Evolutionary conservation across 1,140 invertebrate species (phyloP), one percentile per base, ranked within the genome.

Genomic region (Delia radicum): DNA sequence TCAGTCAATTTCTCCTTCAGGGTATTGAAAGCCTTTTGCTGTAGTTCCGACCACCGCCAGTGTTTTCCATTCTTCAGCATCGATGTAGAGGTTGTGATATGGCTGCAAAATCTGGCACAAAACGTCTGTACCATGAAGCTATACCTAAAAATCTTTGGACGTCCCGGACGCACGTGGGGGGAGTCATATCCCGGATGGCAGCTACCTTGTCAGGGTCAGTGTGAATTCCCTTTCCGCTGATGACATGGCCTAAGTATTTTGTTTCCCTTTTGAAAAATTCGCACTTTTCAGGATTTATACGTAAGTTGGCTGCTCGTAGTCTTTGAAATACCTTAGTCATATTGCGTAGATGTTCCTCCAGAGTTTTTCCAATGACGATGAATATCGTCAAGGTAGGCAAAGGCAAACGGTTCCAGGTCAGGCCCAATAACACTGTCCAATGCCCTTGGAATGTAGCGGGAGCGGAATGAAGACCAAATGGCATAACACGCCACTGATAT

Each of bases 101-200:
- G n/a, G n/a, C n/a, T n/a, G n/a, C n/a, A n/a, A n/a, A n/a, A n/a
- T n/a, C n/a, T n/a, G n/a, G n/a, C n/a, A n/a, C n/a, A n/a, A n/a
- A n/a, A n/a, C n/a, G n/a, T n/a, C n/a, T n/a, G n/a, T n/a, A n/a
- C n/a, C n/a, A n/a, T n/a, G n/a, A n/a, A 0, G 77, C 65, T 28
- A 87, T 76, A 0, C 86, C 87, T 8, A 87, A 33, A 74, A 87
- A 87, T 18, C 77, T 31, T 4, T 24, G 31, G 2, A 72, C n/a
- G 8, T 46, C 21, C 4, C 79, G 81, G 0, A 77, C 6, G 28
- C 77, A 62, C 24, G 3, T 33, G 8, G 77, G 78, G 5, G 29
- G 37, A 3, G 27, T 69, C 5, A 77, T 73, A 1, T 48, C 24
- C 12, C 42, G n/a, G 8, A 79, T 76, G 3, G 77, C 74, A 24